Percentiles rank a stretch among this genome's conserved stretches.
These are phyloP conservation scores for Sarcophilus harrisii DNA, from an alignment of 2,797 vertebrate genomes.

Conservation along the genomic window DNA sequence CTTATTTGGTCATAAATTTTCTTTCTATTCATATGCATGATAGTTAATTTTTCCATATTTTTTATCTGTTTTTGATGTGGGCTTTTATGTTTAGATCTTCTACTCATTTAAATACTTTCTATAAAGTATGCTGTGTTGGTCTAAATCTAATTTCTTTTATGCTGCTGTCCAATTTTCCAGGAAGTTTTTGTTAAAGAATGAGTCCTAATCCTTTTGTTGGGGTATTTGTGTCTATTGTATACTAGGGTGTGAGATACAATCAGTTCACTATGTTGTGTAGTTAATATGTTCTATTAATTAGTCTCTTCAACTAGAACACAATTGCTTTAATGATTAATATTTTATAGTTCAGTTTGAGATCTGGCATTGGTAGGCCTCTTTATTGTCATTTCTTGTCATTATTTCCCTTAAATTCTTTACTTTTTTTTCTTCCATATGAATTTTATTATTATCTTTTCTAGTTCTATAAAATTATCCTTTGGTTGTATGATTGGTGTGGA, in stretches of 20 bases:
- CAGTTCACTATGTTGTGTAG: background rate
- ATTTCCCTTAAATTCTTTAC: background rate
- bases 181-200: background rate
- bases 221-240: background rate
- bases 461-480: background rate
- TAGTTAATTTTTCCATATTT: background rate
- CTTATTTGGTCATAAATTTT: background rate
- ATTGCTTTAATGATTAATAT: background rate
- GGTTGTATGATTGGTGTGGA: background rate
- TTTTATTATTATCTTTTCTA: background rate
- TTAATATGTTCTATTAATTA: background rate
- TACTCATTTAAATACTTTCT: background rate
- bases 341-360: background rate
- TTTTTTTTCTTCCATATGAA: background rate
- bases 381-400: background rate
- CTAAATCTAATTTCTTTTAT: background rate
- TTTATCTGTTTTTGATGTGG: background rate
- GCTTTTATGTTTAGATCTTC: background rate
- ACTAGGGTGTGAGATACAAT: background rate
- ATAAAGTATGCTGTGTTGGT: background rate
- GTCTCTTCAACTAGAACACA: background rate
- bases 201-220: background rate
- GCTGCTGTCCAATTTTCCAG: background rate
- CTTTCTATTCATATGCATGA: background rate
- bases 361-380: background rate